Evolutionary conservation across 2,113 vertebrate genomes (phyloP), one percentile per base, ranked within the genome.

Genomic region (Tyrannus savana): DNA sequence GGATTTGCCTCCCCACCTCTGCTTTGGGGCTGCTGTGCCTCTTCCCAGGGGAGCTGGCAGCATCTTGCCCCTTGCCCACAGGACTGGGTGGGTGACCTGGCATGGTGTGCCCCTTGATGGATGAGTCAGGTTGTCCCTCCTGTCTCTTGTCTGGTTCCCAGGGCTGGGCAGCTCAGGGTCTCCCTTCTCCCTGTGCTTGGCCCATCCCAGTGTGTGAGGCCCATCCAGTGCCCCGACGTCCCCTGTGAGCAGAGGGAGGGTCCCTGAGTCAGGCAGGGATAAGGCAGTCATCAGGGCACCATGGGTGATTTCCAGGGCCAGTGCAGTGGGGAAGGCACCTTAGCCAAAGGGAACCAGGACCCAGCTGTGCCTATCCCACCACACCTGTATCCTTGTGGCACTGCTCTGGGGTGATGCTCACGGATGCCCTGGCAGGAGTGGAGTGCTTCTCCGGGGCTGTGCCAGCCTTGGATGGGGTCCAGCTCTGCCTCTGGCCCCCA

Each of bases 211-310:
- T 0, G 0, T 75, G 12, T 3, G 9, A 42, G 10, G 47, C 23
- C 19, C 0, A 0, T 67, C 44, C 1, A 3, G 31, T 31, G 10
- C 41, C 35, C 18, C 19, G 31, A 17, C 0, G 0, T 58, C 30
- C 19, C 5, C 14, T 3, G 6, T 10, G 23, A 31, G 37, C 39
- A 72, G n/a, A 66, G 63, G 53, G 35, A n/a, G 28, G 24, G 31
- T 83, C 72, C 23, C n/a, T 55, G 19, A 58, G 41, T 59, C 12
- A 21, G 64, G 52, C 12, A 21, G 59, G 52, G 17, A 22, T 10
- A 4, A 46, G 33, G 39, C 35, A 37, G 33, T 71, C 21, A 28
- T 21, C 10, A 14, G 72, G 47, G 46, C 12, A 22, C 52, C 3
- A 13, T 37, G 55, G 31, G 46, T 4, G 6, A 33, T 13, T 62